Evolutionary conservation across 2,888 invertebrate species (phyloP).

Genomic region (Drosophila kambysellisi): DNA sequence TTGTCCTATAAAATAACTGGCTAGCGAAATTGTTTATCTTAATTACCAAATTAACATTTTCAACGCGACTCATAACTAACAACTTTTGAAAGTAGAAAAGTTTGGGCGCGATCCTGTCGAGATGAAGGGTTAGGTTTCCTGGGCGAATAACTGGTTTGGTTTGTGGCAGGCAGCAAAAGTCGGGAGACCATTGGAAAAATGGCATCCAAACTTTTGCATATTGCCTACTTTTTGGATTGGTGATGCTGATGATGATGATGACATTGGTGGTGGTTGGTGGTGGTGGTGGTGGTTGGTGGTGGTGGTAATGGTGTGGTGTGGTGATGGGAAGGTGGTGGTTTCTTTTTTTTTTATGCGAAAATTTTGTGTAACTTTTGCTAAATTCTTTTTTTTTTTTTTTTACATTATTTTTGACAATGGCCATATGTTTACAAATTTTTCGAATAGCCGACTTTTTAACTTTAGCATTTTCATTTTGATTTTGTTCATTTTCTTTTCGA

Average conservation of each 20-base stretch:
- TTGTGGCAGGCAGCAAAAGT: constrained; percentile 47
- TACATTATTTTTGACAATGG: constrained; percentile 41
- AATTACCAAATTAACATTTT: constrained; percentile 82
- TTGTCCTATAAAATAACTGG: constrained; percentile 64
- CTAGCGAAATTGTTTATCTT: constrained; percentile 79
- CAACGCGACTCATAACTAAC: constrained; percentile 61
- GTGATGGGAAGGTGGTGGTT: constrained; percentile 19
- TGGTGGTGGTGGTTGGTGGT: constrained; percentile 12
- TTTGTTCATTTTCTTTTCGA: constrained; percentile 42
- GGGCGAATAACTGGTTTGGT: constrained; percentile 5
- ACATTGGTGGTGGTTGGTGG: neutral
- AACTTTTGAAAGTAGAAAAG: constrained; percentile 64
- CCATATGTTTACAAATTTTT: constrained; percentile 55
- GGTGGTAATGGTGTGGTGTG: constrained; percentile 16
- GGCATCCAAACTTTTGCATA: constrained; percentile 56
- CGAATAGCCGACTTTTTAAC: constrained; percentile 35
- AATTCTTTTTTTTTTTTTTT: constrained; percentile 27
- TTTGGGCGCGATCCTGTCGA: constrained; percentile 15
- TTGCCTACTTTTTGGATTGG: constrained; percentile 53
- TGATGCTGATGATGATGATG: constrained; percentile 1
- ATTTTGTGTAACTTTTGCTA: constrained; percentile 59
- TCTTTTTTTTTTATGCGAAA: constrained; percentile 57
- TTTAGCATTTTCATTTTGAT: constrained; percentile 26
- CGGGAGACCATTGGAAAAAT: constrained; percentile 59
- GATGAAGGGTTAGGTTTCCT: neutral